Evolutionary conservation across 2,797 vertebrate species (phyloP), one percentile per base, ranked within the genome.

Genomic region (Nothura maculosa): DNA sequence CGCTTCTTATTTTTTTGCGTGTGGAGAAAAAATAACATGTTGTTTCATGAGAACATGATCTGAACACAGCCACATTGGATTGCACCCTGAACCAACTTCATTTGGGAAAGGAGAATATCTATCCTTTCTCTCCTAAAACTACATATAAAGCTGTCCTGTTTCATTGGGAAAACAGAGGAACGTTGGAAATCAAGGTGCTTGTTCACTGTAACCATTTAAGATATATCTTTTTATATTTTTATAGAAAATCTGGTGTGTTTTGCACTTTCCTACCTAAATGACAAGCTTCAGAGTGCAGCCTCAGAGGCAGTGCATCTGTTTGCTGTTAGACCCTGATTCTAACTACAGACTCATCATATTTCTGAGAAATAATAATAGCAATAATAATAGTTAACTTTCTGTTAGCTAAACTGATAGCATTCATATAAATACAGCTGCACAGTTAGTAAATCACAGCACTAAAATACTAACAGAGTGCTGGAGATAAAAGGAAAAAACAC

Each of bases 401-500:
- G 5, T 58, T 89, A 80, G 24, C 32, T 60, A 77, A 80, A 93
- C 64, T 80, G 69, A 38, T 85, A 47, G 45, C 54, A 87, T 74
- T 48, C 66, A 17, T 28, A 34, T 68, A 12, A 72, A 82, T 40
- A 36, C 54, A 72, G 30, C 25, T 55, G 64, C 30, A 40, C 19
- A 66, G 38, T 54, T 5, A 25, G 62, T 85, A 95, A 92, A 91
- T 34, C 24, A 4, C 61, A 68, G 48, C 82, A 87, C 38, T 34
- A 64, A 85, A 94, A 83, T 72, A 82, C 67, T 82, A 88, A 72
- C 36, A 75, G 64, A 81, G 75, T 89, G 54, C 28, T 78, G 68
- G 52, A 78, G 73, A 75, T 63, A 66, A 93, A 91, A 94, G 48
- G 81, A 85, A 85, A 82, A 62, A 70, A 66, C 66, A 85, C 58